These are phyloP conservation scores for Dasyprocta punctata DNA, from an alignment of 2,113 vertebrate genomes.

Conservation along the genomic window DNA sequence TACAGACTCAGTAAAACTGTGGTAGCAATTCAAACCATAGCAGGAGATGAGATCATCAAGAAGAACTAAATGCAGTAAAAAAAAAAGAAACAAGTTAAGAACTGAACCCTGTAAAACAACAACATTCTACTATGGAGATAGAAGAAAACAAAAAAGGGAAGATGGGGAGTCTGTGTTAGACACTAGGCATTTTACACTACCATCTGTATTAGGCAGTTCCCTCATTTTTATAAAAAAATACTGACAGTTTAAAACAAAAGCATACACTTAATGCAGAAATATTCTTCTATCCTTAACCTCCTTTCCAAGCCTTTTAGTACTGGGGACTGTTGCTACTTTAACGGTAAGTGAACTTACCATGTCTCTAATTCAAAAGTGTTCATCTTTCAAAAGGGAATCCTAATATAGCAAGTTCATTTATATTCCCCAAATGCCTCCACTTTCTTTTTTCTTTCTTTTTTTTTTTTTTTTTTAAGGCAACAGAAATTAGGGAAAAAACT, in stretches of 20 bases:
- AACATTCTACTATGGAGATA: background rate
- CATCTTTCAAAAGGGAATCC: conserved; percentile 50
- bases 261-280: background rate
- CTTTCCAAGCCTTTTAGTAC: background rate
- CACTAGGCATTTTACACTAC: background rate
- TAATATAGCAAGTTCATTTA: conserved; percentile 57
- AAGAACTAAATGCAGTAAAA: background rate
- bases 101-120: background rate
- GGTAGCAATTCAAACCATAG: background rate
- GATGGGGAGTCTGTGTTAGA: background rate
- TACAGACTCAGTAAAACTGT: background rate
- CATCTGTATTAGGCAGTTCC: background rate
- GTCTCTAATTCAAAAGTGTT: conserved; percentile 10
- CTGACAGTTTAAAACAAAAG: background rate
- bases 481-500: conserved; percentile 29
- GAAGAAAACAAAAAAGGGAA: background rate
- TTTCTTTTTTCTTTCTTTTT: background rate
- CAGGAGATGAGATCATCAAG: background rate
- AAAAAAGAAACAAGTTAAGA: conserved; percentile 34
- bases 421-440: conserved; percentile 11
- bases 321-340: background rate
- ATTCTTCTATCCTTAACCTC: background rate
- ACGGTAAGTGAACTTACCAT: background rate
- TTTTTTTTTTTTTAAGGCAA: background rate
- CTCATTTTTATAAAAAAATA: background rate